These are phyloP conservation scores for Porites lutea DNA, from an alignment of 64 coral and sea anemone species.

Conservation along the genomic window DNA sequence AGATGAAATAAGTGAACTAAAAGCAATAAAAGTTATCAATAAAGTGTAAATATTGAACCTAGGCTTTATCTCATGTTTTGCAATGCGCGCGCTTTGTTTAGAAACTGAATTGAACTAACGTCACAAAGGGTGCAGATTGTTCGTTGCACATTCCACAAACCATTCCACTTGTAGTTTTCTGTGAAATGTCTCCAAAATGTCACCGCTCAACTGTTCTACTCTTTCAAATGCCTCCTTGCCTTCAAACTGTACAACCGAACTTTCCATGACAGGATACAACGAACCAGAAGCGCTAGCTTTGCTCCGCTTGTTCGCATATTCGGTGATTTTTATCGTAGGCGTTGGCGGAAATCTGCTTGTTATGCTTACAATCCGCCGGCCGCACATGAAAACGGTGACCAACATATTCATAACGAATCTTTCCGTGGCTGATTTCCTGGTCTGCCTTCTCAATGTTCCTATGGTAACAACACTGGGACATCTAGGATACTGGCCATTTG, in stretches of 20 bases:
- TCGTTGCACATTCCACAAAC: neutral
- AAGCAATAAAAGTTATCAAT: no score
- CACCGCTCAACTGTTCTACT: neutral
- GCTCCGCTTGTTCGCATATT: slow-evolving; percentile 31
- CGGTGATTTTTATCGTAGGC: slow-evolving; percentile 27
- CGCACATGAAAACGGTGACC: slow-evolving; percentile 43
- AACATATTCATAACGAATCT: slow-evolving; percentile 62
- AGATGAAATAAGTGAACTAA: no score
- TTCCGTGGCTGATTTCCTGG: slow-evolving; percentile 39
- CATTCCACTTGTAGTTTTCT: neutral
- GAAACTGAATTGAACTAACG: neutral
- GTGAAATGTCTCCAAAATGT: neutral
- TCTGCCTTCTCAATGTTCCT: slow-evolving; percentile 48
- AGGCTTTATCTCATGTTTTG: neutral
- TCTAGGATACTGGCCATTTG: slow-evolving; percentile 52
- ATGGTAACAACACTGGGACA: slow-evolving; percentile 35
- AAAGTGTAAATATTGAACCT: neutral
- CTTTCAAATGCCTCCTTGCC: neutral
- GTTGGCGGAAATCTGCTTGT: slow-evolving; percentile 42
- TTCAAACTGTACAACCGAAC: neutral
- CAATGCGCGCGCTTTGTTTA: neutral
- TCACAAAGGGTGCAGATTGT: neutral
- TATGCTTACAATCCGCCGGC: slow-evolving; percentile 34
- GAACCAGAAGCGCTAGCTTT: neutral
- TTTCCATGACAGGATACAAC: neutral